A percentile compares a stretch with the other conserved stretches of the same genome.
Conservation (phyloP, 2,113 vertebrate genomes). For the Burhinus bistriatus region DNA sequence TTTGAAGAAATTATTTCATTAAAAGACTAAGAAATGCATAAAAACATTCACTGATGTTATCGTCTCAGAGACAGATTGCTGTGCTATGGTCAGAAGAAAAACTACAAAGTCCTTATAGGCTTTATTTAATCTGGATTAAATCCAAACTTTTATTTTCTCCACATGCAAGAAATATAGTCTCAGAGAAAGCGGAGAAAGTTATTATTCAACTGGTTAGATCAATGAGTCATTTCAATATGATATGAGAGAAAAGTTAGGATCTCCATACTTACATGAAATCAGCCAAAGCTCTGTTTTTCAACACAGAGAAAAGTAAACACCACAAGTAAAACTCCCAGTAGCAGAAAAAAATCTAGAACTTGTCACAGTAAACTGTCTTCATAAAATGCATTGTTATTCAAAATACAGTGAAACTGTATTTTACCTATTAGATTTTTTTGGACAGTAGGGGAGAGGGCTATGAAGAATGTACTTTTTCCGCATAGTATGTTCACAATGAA, state of each 20-base stretch:
- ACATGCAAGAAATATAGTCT: not conserved
- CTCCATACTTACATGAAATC: not conserved
- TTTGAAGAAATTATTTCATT: not conserved
- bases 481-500: not conserved
- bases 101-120: not conserved
- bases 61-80: not conserved
- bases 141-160: not conserved
- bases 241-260: not conserved
- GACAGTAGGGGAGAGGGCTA: accelerated
- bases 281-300: not conserved
- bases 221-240: not conserved
- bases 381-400: not conserved
- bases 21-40: not conserved
- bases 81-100: not conserved
- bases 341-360: not conserved
- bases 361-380: not conserved
- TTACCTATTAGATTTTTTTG: not conserved
- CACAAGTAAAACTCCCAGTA: not conserved
- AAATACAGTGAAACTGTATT: not conserved
- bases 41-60: not conserved
- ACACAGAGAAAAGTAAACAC: not conserved
- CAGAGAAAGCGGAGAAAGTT: not conserved
- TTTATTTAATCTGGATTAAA: not conserved
- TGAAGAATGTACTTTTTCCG: not conserved
- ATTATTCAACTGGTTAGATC: not conserved